Evolutionary conservation across 2,888 invertebrate species (phyloP).

Genomic region (Hermaeophaga mercurialis): DNA sequence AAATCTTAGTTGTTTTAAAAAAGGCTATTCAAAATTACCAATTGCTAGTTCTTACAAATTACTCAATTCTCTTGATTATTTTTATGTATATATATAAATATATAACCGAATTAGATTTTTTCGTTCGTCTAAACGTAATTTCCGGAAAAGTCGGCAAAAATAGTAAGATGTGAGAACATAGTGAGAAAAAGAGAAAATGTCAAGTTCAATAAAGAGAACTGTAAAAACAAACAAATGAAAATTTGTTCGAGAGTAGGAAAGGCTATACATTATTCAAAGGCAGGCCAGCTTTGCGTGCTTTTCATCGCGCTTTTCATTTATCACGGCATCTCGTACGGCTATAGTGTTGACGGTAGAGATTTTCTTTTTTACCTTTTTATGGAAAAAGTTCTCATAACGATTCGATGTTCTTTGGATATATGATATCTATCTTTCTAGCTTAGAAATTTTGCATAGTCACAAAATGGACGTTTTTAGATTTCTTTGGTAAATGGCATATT

Average conservation of each 20-base stretch:
- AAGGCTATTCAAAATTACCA: too few species aligned
- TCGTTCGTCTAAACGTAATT: too few species aligned
- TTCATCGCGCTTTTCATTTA: constrained; percentile 22
- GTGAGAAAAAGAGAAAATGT: constrained; percentile 6
- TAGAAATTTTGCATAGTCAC: constrained; percentile 14
- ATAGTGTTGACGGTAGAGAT: constrained; percentile 23
- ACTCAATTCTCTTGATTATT: too few species aligned
- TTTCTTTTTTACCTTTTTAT: constrained; percentile 2
- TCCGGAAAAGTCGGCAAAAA: background rate
- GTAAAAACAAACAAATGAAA: constrained; percentile 20
- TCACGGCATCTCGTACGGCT: constrained; percentile 20
- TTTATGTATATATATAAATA: too few species aligned
- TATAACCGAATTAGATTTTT: too few species aligned
- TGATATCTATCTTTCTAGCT: constrained; percentile 12
- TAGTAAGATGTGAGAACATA: background rate
- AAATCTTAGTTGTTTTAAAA: too few species aligned
- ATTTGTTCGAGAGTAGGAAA: constrained; percentile 12
- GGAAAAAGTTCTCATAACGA: constrained; percentile 19
- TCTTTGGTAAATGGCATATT: too few species aligned
- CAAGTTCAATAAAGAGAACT: background rate
- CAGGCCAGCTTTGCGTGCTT: constrained; percentile 9
- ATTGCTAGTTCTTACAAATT: too few species aligned
- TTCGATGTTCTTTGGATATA: background rate
- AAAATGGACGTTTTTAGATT: too few species aligned
- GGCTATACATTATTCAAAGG: constrained; percentile 24